Conservation (phyloP, 2,888 invertebrate genomes). For the Boloria selene region DNA sequence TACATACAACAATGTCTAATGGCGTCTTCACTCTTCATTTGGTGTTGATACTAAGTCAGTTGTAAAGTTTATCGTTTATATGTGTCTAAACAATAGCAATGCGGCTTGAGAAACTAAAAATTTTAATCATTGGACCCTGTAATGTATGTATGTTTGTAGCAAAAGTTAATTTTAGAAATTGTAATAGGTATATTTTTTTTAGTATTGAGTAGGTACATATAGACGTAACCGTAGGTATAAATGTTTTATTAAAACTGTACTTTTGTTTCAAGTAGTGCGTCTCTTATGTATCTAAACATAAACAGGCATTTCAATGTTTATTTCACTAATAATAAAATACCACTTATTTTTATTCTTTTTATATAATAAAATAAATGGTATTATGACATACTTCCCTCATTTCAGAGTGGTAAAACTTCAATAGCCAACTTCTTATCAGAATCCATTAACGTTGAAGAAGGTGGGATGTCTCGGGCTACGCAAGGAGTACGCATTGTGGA, state of each 20-base stretch:
- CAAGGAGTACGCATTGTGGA: conserved; percentile 89
- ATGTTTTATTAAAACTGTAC: no score
- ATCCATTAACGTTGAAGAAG: conserved; percentile 83
- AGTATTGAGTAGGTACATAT: no score
- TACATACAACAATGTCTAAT: conserved; percentile 27
- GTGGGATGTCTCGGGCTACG: conserved; percentile 85
- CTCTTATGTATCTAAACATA: neutral
- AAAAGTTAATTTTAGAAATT: neutral
- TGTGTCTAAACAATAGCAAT: conserved; percentile 45
- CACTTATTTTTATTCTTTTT: no score
- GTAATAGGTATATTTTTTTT: no score
- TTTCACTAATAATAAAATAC: neutral
- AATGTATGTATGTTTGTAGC: conserved; percentile 63
- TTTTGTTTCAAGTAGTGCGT: no score
- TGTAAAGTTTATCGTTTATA: neutral
- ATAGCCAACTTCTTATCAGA: conserved; percentile 88
- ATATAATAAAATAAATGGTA: no score
- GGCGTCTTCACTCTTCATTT: neutral
- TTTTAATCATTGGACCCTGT: conserved; percentile 81
- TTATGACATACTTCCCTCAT: conserved; percentile 37
- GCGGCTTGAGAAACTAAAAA: conserved; percentile 78
- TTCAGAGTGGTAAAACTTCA: conserved; percentile 87
- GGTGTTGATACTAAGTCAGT: neutral
- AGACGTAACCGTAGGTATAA: no score
- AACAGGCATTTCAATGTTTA: neutral